phyloP scores from a whole-genome alignment of 1,140 invertebrate genomes.

The Drosophila sp. region DNA sequence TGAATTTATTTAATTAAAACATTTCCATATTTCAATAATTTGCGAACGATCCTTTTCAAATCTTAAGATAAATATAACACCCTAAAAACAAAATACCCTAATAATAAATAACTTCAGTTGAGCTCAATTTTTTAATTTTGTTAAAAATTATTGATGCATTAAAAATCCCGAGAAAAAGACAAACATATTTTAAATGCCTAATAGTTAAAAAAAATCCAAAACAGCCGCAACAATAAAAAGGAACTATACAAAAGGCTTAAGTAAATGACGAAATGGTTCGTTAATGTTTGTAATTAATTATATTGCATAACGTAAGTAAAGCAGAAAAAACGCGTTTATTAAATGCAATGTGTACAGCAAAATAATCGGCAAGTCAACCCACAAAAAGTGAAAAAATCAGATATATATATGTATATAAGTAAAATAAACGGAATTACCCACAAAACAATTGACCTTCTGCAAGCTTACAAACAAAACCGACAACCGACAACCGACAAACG shows the following conservation, averaged over 20 bases:
- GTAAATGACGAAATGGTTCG: slow-evolving; percentile 74
- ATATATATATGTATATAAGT: slow-evolving; percentile 20
- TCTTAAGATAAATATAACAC: too few species aligned
- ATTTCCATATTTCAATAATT: too few species aligned
- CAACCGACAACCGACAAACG: slow-evolving; percentile 54
- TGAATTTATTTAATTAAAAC: too few species aligned
- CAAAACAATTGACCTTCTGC: slow-evolving; percentile 78
- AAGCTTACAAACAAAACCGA: slow-evolving; percentile 64
- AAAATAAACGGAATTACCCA: slow-evolving; percentile 73
- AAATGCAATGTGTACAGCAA: slow-evolving; percentile 57
- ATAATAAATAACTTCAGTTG: too few species aligned
- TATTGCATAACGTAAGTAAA: slow-evolving; percentile 54
- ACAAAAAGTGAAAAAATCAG: slow-evolving; percentile 37
- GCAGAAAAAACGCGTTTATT: slow-evolving; percentile 49
- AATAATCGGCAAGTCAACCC: slow-evolving; percentile 56
- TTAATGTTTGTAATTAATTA: slow-evolving; percentile 74
- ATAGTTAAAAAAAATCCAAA: slow-evolving; percentile 7
- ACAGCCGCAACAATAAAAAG: slow-evolving; percentile 2
- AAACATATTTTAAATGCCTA: slow-evolving; percentile 29
- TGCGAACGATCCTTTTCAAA: too few species aligned
- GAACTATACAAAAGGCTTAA: slow-evolving; percentile 44
- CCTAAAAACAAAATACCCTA: too few species aligned
- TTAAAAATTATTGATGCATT: neutral
- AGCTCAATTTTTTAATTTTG: too few species aligned
- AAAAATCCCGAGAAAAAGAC: slow-evolving; percentile 7